Evolutionary conservation across 1,140 invertebrate species (phyloP).

Genomic region (Zaprionus ghesquierei): DNA sequence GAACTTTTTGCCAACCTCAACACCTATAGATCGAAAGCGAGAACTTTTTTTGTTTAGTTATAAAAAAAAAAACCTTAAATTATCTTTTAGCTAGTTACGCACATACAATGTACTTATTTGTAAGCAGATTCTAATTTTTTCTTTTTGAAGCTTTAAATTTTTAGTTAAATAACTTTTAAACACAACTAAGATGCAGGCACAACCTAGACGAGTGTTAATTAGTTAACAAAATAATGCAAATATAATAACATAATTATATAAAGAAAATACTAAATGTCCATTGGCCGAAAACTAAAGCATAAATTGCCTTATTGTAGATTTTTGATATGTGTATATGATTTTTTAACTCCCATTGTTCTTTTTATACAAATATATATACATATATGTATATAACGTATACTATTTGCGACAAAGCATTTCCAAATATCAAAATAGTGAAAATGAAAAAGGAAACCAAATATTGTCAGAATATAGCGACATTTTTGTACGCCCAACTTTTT

Average conservation of each 20-base stretch:
- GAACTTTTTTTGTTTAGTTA: conserved; percentile 42
- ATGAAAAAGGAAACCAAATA: background rate
- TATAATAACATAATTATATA: background rate
- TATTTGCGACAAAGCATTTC: conserved; percentile 38
- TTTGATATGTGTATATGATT: conserved; percentile 69
- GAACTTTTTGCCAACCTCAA: conserved; percentile 16
- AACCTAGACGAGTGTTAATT: background rate
- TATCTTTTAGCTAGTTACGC: conserved; percentile 59
- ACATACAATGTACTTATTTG: conserved; percentile 68
- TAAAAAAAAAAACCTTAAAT: conserved; percentile 22
- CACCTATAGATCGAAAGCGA: conserved; percentile 23
- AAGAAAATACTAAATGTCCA: conserved; percentile 28
- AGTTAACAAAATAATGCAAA: conserved; percentile 34
- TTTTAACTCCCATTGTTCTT: conserved; percentile 18
- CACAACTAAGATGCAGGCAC: background rate
- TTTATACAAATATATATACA: conserved; percentile 10
- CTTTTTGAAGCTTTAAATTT: conserved; percentile 44
- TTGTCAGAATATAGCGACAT: conserved; percentile 4
- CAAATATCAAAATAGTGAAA: conserved; percentile 27
- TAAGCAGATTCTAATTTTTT: conserved; percentile 57
- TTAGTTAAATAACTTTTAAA: background rate
- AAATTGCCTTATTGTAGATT: conserved; percentile 67
- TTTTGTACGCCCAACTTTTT: conserved; percentile 33
- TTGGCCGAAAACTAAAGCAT: conserved; percentile 27
- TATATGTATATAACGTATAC: conserved; percentile 6